Base-by-base conservation (phyloP, 1,140 invertebrate species). In the Dendroctonus ponderosae region DNA sequence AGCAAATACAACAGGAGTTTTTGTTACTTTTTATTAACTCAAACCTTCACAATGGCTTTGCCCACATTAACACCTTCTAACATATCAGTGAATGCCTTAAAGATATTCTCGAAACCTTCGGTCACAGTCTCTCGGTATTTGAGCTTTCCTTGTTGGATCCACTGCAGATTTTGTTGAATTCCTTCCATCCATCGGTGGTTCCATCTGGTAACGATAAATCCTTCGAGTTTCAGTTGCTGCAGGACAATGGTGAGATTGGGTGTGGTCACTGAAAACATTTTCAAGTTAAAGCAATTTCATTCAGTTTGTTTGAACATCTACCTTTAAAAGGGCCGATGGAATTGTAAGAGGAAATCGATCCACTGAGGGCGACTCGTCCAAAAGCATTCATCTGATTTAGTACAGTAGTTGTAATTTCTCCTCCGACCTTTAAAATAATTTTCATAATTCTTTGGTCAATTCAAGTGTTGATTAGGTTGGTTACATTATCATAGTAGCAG, bases 401-500 rank as follows among this genome's bases (percentile, higher is more conserved):
- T 14, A 89, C 82, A n/a, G 73, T 77, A 5, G 79, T 82, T 65
- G 85, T 86, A 42, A 89, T 85, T 73, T 87, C 83, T 38, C 87
- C 87, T 48, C 66, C 66, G 8, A 87, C 87, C 66, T 72, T 44
- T 52, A 61, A 37, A 8, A n/a, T 51, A 8, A 63, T 4, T 12
- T 15, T 51, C 2, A 51, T 46, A 62, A 9, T 37, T 62, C 15
- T 53, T 53, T 53, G 42, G 26, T 57, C 43, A 46, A 51, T 26
- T 26, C 26, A 26, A 26, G 26, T 26, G 26, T 26, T 6, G 8
- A 51, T n/a, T 7, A 15, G 9, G 37, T 8, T 6, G 89, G 62
- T 70, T 57, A 89, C 89, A 77, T 90, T 90, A 73, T 90, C 89
- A 78, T 90, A 90, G 71, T 89, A 90, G 67, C 86, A 87, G 70